Percentiles rank a stretch among this genome's conserved stretches.
Conservation (phyloP, 2,113 vertebrate species). For the Pelmatolapia mariae region DNA sequence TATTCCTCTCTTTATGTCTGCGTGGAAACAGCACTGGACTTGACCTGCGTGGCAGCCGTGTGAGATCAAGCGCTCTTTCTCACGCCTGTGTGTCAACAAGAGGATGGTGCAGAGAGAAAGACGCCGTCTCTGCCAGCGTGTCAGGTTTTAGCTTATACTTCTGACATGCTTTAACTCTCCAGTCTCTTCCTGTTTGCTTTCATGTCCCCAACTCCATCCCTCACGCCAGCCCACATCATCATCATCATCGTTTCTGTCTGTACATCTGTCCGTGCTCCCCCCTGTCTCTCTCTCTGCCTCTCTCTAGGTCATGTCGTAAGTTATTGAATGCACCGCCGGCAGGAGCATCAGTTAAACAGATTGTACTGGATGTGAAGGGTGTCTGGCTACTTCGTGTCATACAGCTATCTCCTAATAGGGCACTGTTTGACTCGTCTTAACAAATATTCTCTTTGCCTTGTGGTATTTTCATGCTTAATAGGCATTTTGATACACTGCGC, state of each 20-base stretch:
- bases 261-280: background rate
- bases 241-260: background rate
- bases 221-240: background rate
- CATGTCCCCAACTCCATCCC: background rate
- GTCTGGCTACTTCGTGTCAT: background rate
- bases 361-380: slow-evolving; percentile 9
- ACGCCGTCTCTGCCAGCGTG: background rate
- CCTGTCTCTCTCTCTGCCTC: background rate
- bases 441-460: background rate
- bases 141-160: background rate
- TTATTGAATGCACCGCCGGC: background rate
- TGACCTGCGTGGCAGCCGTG: background rate
- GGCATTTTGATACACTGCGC: background rate
- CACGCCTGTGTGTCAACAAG: background rate
- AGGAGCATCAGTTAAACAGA: background rate
- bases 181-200: background rate
- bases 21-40: background rate
- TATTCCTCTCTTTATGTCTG: background rate
- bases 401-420: background rate
- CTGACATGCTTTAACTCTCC: background rate
- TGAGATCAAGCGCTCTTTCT: background rate
- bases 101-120: background rate
- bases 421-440: slow-evolving; percentile 13
- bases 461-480: background rate
- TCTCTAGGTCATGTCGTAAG: background rate